Evolutionary conservation across 2,113 vertebrate species (phyloP), one percentile per base, ranked within the genome.

Genomic region (Macquaria ambigua): DNA sequence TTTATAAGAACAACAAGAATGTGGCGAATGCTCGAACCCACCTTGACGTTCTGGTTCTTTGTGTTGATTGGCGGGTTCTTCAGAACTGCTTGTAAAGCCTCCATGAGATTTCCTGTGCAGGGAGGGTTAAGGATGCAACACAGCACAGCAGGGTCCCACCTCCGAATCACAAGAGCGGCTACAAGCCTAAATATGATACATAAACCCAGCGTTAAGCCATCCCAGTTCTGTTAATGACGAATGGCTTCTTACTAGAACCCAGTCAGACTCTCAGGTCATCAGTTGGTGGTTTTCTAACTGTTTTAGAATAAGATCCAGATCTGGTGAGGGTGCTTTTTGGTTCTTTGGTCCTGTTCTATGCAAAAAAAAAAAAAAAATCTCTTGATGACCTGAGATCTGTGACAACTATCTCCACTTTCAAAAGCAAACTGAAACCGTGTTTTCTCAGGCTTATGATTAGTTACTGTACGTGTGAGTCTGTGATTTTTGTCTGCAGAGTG

Each of bases 1-100:
- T n/a, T 62, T 8, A n/a, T n/a, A 31, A 78, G 20, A 20, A 48
- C 31, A 21, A 43, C 23, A 5, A 16, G 23, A 64, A 55, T 10
- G n/a, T 25, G 2, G 20, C 46, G 37, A 70, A 61, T 0, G 1
- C 2, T 20, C 0, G 2, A 69, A 80, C 92, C 95, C 87, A 99
- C 98, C 97, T 99, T 99, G 43, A 98, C 96, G 0, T 96, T 97
- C 90, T 99, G 98, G 94, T 97, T 99, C 96, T 99, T 99, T 14
- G 98, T 98, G 92, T 98, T 98, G 95, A 99, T 97, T 5, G 98
- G 98, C 41, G 98, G 98, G 88, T 99, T 99, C 94, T 99, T 99
- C 90, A 99, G 94, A 56, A 97, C 98, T 0, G 98, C 98, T 28
- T 99, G 97, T 3, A 99, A 94, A 1, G 98, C 98, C n/a, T 96